These are phyloP conservation scores for Bombus pascuorum DNA, from an alignment of 1,140 invertebrate genomes.

Conservation along the genomic window DNA sequence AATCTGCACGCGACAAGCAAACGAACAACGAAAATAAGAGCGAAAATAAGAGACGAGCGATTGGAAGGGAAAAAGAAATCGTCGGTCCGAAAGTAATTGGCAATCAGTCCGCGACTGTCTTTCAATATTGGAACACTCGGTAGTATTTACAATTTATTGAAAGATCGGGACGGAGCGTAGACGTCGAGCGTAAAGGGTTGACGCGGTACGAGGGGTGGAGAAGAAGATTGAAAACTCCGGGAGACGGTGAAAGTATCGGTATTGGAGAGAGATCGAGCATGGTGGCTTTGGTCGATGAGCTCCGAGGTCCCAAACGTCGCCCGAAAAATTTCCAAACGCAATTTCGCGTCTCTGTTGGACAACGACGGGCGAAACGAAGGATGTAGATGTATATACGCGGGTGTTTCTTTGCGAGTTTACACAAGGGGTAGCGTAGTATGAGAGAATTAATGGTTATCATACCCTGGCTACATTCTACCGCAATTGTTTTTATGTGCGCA, in stretches of 20 bases:
- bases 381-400: constrained; percentile 11
- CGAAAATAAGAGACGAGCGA: not conserved
- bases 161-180: constrained; percentile 45
- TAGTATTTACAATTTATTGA: constrained; percentile 65
- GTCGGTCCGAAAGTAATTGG: constrained; percentile 57
- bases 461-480: not conserved
- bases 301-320: not conserved
- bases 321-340: not conserved
- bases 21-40: constrained; percentile 45
- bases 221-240: constrained; percentile 17
- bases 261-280: constrained; percentile 27
- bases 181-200: constrained; percentile 34
- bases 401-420: constrained; percentile 40
- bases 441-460: constrained; percentile 40
- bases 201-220: constrained; percentile 30
- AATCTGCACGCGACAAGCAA: not conserved
- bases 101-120: constrained; percentile 60
- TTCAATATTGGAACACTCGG: constrained; percentile 58
- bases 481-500: constrained; percentile 29
- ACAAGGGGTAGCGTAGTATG: not conserved
- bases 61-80: constrained; percentile 29
- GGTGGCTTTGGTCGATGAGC: too few relatives aligned
- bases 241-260: not conserved
- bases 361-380: constrained; percentile 24
- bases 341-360: not conserved